Evolutionary conservation across 2,797 vertebrate genomes (phyloP), one percentile per base, ranked within the genome.

Genomic region (Anabacerthia variegaticeps): DNA sequence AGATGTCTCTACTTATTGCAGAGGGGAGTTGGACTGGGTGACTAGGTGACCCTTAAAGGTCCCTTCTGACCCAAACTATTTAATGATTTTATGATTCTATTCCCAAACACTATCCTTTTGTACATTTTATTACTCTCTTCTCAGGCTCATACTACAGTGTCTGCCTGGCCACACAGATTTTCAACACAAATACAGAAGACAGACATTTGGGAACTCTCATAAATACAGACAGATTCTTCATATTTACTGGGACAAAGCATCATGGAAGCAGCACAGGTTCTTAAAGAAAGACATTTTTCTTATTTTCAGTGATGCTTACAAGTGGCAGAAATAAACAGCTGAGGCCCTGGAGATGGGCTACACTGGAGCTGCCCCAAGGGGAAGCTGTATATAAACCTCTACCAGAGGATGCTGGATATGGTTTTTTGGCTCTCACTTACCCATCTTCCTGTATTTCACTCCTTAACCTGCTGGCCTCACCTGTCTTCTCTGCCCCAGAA

Each of bases 311-410:
- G 19, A 5, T 14, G 10, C 12, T 80, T 4, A 4, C 26, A 56
- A 49, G 46, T 19, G 37, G 8, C 78, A 85, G 62, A 67, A 62
- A 20, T 4, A 14, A 74, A 59, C 7, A 67, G 19, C 41, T 24
- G 22, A 56, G 41, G 30, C 19, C 28, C 27, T 54, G 28, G 23
- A 79, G 51, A 30, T 13, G 9, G 21, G 9, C 49, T 63, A 4
- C 17, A 4, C 20, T 0, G 1, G 26, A 80, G 34, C 3, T 79
- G 14, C 12, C 28, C 21, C 7, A 6, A 23, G 32, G 26, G 21
- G 5, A 90, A 88, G 9, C 5, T 69, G 51, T 2, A 22, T 51
- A 74, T 43, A 49, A 83, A 58, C 16, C 16, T 51, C 54, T 58
- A 32, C 23, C 23, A 37, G 34, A 61, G 13, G 27, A 82, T 63